Conservation (phyloP, 35 echinoderm and acorn worm genomes). For the Patiria miniata region DNA sequence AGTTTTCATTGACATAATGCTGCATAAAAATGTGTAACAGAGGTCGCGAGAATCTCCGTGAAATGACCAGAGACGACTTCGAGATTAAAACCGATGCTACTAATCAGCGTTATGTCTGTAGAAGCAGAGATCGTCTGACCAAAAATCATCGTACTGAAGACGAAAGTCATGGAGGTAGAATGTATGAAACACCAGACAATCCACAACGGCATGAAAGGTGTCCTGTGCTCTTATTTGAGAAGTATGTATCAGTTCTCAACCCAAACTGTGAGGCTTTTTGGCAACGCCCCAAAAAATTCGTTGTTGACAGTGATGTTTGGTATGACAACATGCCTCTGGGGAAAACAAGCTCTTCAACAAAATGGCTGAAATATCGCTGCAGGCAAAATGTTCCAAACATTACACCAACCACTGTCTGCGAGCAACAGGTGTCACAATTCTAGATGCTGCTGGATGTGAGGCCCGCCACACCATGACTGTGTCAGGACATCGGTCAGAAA, state of each 20-base stretch:
- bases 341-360: conserved; percentile 25
- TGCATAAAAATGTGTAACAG: conserved; percentile 64
- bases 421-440: conserved; percentile 41
- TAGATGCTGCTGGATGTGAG: conserved; percentile 51
- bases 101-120: conserved; percentile 16
- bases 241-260: conserved; percentile 34
- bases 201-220: background rate
- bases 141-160: conserved; percentile 38
- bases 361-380: background rate
- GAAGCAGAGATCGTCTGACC: conserved; percentile 13
- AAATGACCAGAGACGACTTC: conserved; percentile 36
- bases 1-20: conserved; percentile 54
- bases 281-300: conserved; percentile 32
- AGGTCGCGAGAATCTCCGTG: conserved; percentile 35
- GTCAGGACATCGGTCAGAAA: conserved; percentile 31
- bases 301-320: conserved; percentile 25
- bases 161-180: conserved; percentile 30
- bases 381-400: background rate
- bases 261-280: conserved; percentile 38
- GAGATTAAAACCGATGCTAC: conserved; percentile 1
- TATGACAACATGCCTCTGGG: conserved; percentile 43
- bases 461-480: conserved; percentile 56
- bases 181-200: conserved; percentile 57
- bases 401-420: conserved; percentile 51
- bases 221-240: conserved; percentile 30